phyloP scores from a whole-genome alignment of 2,113 vertebrate species.

The Pitta sordida region DNA sequence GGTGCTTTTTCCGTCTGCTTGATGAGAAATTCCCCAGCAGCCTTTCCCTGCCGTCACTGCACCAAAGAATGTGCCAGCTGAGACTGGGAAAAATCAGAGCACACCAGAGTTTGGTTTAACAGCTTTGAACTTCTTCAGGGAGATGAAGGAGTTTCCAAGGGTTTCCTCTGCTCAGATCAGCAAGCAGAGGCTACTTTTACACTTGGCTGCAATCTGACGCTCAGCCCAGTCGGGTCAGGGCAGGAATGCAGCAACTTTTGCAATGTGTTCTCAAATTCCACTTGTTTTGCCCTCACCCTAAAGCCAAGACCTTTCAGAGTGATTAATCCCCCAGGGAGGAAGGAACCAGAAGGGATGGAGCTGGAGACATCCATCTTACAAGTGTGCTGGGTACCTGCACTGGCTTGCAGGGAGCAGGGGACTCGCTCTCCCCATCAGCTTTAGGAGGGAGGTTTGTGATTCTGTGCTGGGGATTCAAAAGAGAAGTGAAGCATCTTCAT shows the following conservation, averaged over 20 bases:
- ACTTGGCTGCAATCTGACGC: conserved; percentile 19
- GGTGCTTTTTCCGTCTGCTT: background rate
- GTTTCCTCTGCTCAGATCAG: background rate
- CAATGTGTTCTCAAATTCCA: conserved; percentile 7
- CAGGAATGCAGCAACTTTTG: background rate
- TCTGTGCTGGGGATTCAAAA: background rate
- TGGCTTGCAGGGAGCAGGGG: background rate
- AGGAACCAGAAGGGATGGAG: conserved; percentile 1
- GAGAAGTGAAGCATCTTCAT: background rate
- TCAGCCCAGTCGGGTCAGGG: background rate
- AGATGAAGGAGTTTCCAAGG: background rate
- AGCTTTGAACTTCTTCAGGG: background rate
- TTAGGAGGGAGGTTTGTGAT: background rate
- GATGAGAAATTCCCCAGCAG: background rate
- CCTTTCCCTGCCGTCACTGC: background rate
- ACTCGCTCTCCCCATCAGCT: background rate
- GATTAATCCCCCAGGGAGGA: background rate
- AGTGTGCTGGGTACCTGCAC: background rate
- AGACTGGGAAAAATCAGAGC: background rate
- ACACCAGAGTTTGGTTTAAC: background rate
- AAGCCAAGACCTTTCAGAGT: background rate
- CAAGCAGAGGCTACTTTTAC: background rate
- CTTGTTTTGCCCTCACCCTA: background rate
- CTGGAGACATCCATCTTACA: background rate
- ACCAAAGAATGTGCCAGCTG: background rate